A percentile compares a stretch with the other conserved stretches of the same genome.
These are phyloP conservation scores for Halcyon leucocephala DNA, from an alignment of 2,797 vertebrate genomes.

Conservation along the genomic window DNA sequence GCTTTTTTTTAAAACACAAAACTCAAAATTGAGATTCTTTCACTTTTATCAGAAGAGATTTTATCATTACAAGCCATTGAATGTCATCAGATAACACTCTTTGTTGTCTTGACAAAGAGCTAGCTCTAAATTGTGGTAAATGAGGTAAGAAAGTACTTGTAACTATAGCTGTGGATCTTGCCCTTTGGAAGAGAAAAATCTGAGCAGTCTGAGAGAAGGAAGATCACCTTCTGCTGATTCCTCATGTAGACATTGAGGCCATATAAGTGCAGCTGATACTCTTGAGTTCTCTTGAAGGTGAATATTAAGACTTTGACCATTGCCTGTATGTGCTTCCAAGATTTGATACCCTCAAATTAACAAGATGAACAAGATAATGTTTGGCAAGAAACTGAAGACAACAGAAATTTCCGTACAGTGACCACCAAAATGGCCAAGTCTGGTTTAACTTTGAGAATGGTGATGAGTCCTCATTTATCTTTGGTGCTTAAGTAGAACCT, in stretches of 20 bases:
- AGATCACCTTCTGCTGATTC: background rate
- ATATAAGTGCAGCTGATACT: background rate
- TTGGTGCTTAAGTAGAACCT: conserved; percentile 3
- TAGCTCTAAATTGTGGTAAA: conserved; percentile 11
- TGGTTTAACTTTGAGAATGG: background rate
- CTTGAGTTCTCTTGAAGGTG: background rate
- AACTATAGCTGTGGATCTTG: background rate
- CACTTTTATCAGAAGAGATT: background rate
- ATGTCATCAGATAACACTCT: conserved; percentile 30
- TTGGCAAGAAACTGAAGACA: background rate
- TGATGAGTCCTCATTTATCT: background rate
- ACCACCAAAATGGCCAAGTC: background rate
- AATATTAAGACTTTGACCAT: background rate
- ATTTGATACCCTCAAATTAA: background rate
- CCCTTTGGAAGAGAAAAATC: background rate
- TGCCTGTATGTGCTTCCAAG: background rate
- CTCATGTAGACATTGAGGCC: background rate
- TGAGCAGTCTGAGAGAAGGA: background rate
- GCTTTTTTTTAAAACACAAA: conserved; percentile 3
- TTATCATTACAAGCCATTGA: conserved; percentile 1
- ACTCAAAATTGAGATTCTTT: background rate
- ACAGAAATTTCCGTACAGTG: background rate
- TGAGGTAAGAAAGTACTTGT: background rate
- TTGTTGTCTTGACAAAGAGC: conserved; percentile 13
- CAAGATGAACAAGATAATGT: background rate